Base-by-base conservation (phyloP, 2,888 invertebrate genomes). In the Acanthosepion pharaonis region DNA sequence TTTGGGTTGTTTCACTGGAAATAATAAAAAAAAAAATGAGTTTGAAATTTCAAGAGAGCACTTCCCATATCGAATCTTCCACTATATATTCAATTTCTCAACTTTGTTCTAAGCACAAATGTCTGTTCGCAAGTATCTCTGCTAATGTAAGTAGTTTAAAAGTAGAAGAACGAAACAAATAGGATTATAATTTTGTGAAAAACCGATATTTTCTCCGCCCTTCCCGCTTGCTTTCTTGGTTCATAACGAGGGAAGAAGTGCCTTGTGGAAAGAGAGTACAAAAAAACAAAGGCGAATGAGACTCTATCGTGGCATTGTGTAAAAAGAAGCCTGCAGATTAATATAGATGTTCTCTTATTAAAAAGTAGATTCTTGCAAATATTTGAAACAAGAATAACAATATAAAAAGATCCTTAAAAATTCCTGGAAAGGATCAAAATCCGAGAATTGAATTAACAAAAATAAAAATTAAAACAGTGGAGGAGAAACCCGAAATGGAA, bases 131-230 rank as follows among this genome's bases (percentile, higher is more conserved):
- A 78, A 78, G 78, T 78, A 78, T 78, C n/a, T n/a, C 23, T 33
- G 78, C 78, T 78, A 78, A 78, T 78, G 78, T 78, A 78, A 78
- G 78, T 78, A 78, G 78, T 78, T 78, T 78, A 78, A 78, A 78
- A 78, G n/a, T 78, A 18, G 78, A 78, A 28, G 9, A 23, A 59
- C 59, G 20, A n/a, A 33, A 78, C 33, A 78, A 78, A 78, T 78
- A 78, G 78, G 78, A 78, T 78, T 78, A 78, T 0, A 78, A 78
- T 78, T 78, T 11, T 5, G 78, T 78, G 78, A 78, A 78, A 78
- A 78, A 78, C 78, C 18, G n/a, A n/a, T 78, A 78, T 33, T 11
- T 78, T 78, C 78, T 78, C 15, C 78, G n/a, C 78, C 78, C 78
- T 33, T 78, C 18, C 78, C n/a, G 8, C n/a, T 33, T 33, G n/a